Percentiles rank a stretch among this genome's conserved stretches.
These are phyloP conservation scores for Mesoligia furuncula DNA, from an alignment of 2,888 invertebrate genomes.

Conservation along the genomic window DNA sequence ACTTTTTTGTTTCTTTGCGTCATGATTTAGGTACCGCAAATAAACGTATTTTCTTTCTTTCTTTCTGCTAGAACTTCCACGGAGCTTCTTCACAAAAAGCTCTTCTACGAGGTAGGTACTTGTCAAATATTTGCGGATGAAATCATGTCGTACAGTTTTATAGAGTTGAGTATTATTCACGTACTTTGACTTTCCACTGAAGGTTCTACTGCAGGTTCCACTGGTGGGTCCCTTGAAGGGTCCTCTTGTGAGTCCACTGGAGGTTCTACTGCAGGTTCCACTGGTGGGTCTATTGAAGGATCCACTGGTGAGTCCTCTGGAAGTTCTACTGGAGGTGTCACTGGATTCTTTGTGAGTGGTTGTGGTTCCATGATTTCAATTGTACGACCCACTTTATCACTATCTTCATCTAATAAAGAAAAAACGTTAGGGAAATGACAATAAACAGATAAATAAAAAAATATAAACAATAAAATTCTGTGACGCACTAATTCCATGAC, in stretches of 20 bases:
- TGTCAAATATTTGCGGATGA: neutral
- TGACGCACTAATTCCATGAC: too few relatives aligned
- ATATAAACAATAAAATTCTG: too few relatives aligned
- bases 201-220: neutral
- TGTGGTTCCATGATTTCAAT: neutral
- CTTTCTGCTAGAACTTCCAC: too few relatives aligned
- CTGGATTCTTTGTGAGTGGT: neutral
- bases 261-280: neutral
- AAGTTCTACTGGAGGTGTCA: neutral
- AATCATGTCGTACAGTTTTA: neutral
- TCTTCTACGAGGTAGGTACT: too few relatives aligned
- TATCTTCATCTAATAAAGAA: neutral
- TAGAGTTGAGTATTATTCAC: neutral
- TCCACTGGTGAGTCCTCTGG: neutral
- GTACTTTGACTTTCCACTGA: neutral
- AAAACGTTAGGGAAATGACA: neutral
- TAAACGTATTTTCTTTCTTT: too few relatives aligned
- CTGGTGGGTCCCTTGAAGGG: neutral
- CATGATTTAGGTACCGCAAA: too few relatives aligned
- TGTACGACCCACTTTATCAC: neutral
- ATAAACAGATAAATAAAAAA: too few relatives aligned
- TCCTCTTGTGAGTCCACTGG: neutral
- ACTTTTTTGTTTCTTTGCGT: too few relatives aligned
- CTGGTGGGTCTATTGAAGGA: neutral
- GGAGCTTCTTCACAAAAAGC: too few relatives aligned